Evolutionary conservation across 2,113 vertebrate species (phyloP), one percentile per base, ranked within the genome.

Genomic region (Carettochelys insculpta): DNA sequence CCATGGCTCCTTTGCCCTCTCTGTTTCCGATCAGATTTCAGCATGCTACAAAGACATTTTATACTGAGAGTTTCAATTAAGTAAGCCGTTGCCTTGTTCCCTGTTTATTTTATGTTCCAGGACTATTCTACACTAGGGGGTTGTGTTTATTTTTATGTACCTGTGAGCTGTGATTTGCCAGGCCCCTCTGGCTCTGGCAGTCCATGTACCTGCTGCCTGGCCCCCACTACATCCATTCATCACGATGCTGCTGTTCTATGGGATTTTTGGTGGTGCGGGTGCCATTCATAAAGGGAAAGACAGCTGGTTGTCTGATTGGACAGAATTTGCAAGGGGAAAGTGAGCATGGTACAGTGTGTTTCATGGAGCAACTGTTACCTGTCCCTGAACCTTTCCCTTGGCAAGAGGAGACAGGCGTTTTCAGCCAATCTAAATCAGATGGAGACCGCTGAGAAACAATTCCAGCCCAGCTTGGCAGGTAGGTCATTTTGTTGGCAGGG

Each of bases 181-280:
- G 77, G 8, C 20, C 11, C 58, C 38, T 25, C 43, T 77, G 80
- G 50, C 38, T 58, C 51, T 1, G 11, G 71, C 47, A 73, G 20
- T 1, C 31, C 2, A 0, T 1, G 5, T 45, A 3, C 1, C 16
- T 34, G 29, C 20, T 10, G 48, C 29, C 9, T 71, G n/a, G n/a
- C 19, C 41, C 50, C 3, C 3, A 4, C 25, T 50, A 20, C 48
- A 50, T 11, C 77, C 5, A n/a, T 22, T 31, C 19, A n/a, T 51
- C 77, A n/a, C 3, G 31, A 10, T n/a, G 34, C 20, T 48, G 53
- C 79, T 11, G 6, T 29, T 13, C 5, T 3, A 41, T 10, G 38
- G 6, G 43, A 25, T 27, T 22, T 19, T 31, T 11, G 6, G 29
- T 11, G 19, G n/a, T 13, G 41, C 79, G 1, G 8, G 16, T 17